Evolutionary conservation across 2,113 vertebrate genomes (phyloP), one percentile per base, ranked within the genome.

Genomic region (Albula glossodonta): DNA sequence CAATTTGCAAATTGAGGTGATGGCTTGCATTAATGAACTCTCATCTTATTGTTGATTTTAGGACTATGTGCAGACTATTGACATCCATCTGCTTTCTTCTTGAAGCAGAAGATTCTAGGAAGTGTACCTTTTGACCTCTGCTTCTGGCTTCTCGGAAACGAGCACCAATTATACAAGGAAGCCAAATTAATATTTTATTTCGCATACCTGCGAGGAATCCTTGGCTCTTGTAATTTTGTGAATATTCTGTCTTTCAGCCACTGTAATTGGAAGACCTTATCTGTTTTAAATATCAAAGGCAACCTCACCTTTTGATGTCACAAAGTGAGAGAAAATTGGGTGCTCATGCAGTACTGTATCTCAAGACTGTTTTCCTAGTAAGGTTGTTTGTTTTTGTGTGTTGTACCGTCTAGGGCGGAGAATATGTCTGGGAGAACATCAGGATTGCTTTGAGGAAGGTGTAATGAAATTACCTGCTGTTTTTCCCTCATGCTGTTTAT

Each of bases 161-260:
- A 82, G 52, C 49, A 78, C 70, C 80, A 83, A 85, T 82, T 88
- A 88, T 88, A 53, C 51, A 83, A 82, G 50, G 52, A 91, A 92
- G 91, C 90, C 91, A 92, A 86, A 91, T 94, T 91, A 93, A 93
- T 94, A 93, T 93, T 91, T 93, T 83, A 93, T 91, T 83, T 87
- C 83, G 79, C 53, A 79, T 88, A 81, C 86, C 86, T 91, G 92
- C 90, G 80, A 88, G 86, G 90, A 94, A 92, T 93, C 85, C 87
- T 87, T 91, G 93, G 87, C 79, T 82, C 50, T 12, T 78, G 81
- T 49, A n/a, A 83, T 85, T 60, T 83, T 51, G 31, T 53, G 70
- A 88, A 79, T 79, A 48, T 83, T 86, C 70, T 82, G 7, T 85
- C 82, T 83, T 57, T 78, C 74, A 50, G 82, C 56, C 51, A 48